These are phyloP conservation scores for Asarcornis scutulata DNA, from an alignment of 2,113 vertebrate species.

Conservation along the genomic window DNA sequence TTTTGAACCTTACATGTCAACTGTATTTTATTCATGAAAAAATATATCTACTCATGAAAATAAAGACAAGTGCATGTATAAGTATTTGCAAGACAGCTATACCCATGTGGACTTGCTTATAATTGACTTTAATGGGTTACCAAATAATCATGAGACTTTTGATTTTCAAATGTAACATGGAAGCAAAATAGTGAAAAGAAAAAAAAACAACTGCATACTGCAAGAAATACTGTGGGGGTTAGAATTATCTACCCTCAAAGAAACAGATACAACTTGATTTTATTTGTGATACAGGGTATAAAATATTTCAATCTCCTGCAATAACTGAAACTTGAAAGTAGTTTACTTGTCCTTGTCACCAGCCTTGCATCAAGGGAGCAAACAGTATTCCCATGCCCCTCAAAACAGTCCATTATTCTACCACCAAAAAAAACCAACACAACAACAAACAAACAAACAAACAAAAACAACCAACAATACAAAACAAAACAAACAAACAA, in stretches of 20 bases:
- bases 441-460: too few species aligned
- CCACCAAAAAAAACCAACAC: background rate
- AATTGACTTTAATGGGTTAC: background rate
- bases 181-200: background rate
- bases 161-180: background rate
- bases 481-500: too few species aligned
- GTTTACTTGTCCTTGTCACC: background rate
- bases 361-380: background rate
- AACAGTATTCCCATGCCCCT: background rate
- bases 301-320: background rate
- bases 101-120: background rate
- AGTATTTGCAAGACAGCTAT: background rate
- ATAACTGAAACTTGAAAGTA: background rate
- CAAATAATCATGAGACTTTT: background rate
- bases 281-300: background rate
- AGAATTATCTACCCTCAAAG: background rate
- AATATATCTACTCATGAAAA: background rate
- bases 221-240: background rate
- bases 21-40: background rate
- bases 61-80: background rate
- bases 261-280: background rate
- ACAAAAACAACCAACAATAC: too few species aligned
- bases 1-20: background rate
- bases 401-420: background rate
- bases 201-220: background rate